A percentile compares a stretch with the other conserved stretches of the same genome.
Conservation (phyloP, 2,113 vertebrate species). For the Microcebus jonahi region DNA sequence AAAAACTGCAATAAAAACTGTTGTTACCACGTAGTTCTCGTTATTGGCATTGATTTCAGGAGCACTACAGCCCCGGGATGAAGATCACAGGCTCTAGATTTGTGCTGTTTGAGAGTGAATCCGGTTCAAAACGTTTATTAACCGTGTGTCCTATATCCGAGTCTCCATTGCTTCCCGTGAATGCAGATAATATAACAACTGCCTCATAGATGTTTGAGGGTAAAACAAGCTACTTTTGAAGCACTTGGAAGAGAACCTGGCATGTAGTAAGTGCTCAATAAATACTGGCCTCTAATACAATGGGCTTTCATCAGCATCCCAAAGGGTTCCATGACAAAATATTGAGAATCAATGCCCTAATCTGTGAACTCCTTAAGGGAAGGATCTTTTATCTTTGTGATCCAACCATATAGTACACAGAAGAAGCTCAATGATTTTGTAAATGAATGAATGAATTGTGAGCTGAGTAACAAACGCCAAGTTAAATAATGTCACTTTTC, state of each 20-base stretch:
- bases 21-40: neutral
- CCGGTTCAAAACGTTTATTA: neutral
- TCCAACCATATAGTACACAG: neutral
- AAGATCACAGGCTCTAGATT: neutral
- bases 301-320: neutral
- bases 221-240: constrained; percentile 16
- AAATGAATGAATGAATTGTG: constrained; percentile 31
- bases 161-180: neutral
- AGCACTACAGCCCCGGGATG: neutral
- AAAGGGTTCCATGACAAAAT: neutral
- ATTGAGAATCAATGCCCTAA: neutral
- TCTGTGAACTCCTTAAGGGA: neutral
- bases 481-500: constrained; percentile 42
- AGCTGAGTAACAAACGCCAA: constrained; percentile 5
- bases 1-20: neutral
- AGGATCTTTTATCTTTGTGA: neutral
- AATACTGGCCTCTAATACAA: neutral
- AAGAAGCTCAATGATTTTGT: neutral
- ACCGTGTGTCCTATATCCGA: neutral
- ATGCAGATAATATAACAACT: neutral
- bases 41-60: neutral
- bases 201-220: neutral
- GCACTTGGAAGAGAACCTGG: neutral
- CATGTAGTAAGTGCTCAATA: neutral
- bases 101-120: neutral